phyloP scores from a whole-genome alignment of 37 sponge, comb jelly and placozoan species.

The Trichoplax adhaerens region DNA sequence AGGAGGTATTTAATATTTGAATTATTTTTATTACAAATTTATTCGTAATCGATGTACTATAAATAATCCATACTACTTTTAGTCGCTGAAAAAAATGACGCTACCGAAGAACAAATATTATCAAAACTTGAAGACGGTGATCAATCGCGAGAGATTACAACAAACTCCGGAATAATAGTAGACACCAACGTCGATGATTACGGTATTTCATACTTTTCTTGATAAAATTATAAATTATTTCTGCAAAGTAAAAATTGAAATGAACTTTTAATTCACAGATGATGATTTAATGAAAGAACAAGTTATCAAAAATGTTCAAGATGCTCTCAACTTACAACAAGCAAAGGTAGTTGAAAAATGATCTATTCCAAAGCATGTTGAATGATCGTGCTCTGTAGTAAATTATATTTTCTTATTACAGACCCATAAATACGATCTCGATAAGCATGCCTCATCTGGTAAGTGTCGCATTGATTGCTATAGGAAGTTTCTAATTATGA shows the following conservation, averaged over 20 bases:
- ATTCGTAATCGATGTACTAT: too few species aligned
- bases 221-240: neutral
- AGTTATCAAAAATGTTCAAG: conserved; percentile 50
- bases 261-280: conserved; percentile 15
- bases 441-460: too few species aligned
- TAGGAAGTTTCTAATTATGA: too few species aligned
- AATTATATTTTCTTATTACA: too few species aligned
- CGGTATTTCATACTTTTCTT: neutral
- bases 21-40: neutral
- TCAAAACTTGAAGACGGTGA: conserved; percentile 54
- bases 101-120: conserved; percentile 36
- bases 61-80: neutral
- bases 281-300: conserved; percentile 43
- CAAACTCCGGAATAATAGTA: conserved; percentile 39
- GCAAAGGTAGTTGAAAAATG: conserved; percentile 9
- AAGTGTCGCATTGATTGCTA: too few species aligned
- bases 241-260: neutral
- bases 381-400: neutral
- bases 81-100: conserved; percentile 21
- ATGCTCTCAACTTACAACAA: conserved; percentile 39
- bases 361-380: neutral
- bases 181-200: conserved; percentile 16
- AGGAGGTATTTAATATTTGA: conserved; percentile 17
- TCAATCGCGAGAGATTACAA: conserved; percentile 39
- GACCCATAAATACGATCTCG: too few species aligned